Evolutionary conservation across 2,797 vertebrate genomes (phyloP).

Genomic region (Clarias platycephalus): DNA sequence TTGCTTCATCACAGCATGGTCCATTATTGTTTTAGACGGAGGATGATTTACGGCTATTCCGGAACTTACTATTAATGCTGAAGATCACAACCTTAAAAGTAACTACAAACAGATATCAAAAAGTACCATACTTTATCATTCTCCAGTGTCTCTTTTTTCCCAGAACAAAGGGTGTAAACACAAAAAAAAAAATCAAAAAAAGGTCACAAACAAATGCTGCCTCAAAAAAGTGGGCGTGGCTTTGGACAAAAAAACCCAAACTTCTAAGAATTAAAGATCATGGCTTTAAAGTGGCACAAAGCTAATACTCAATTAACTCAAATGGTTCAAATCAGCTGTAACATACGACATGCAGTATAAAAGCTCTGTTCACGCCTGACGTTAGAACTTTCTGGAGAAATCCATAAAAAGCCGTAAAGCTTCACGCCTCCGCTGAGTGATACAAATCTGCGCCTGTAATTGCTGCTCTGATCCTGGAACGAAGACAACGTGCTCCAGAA

Average conservation of each 20-base stretch:
- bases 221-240: background rate
- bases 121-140: background rate
- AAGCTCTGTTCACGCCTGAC: background rate
- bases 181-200: background rate
- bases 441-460: conserved; percentile 22
- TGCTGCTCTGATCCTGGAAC: conserved; percentile 23
- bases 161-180: background rate
- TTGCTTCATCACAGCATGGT: no score
- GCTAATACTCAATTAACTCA: background rate
- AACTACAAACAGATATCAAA: background rate
- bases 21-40: background rate
- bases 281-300: no score
- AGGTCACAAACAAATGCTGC: background rate
- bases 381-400: background rate
- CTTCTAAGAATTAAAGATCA: background rate
- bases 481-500: background rate
- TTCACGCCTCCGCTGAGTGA: conserved; percentile 14
- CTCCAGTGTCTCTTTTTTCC: background rate
- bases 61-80: background rate
- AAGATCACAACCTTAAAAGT: background rate
- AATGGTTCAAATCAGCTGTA: background rate
- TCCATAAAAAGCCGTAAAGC: conserved; percentile 22
- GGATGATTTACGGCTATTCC: background rate
- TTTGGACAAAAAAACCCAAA: no score
- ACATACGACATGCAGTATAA: background rate